A percentile compares a stretch with the other conserved stretches of the same genome.
Conservation (phyloP, 2,113 vertebrate species). For the Phyllopteryx taeniolatus region DNA sequence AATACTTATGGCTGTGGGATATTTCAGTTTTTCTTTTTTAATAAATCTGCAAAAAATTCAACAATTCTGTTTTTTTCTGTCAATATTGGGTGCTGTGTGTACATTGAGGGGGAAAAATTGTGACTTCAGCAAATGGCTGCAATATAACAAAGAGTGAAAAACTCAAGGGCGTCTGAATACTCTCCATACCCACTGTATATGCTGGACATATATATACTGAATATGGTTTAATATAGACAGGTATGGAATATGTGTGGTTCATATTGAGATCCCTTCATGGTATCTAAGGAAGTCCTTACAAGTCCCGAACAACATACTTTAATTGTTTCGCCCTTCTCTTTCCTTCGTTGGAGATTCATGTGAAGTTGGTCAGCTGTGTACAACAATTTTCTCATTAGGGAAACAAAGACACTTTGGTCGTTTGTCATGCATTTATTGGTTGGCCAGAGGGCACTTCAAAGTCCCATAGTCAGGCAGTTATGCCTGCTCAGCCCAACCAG, state of each 20-base stretch:
- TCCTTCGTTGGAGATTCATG: slow-evolving; percentile 51
- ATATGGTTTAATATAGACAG: slow-evolving; percentile 41
- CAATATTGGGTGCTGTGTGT: too few species aligned
- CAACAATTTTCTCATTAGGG: slow-evolving; percentile 68
- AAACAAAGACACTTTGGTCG: slow-evolving; percentile 52
- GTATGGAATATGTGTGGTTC: slow-evolving; percentile 22
- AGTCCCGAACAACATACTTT: slow-evolving; percentile 41
- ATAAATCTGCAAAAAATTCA: too few species aligned
- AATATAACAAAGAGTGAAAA: too few species aligned
- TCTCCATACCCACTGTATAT: too few species aligned
- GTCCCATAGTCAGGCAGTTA: slow-evolving; percentile 53
- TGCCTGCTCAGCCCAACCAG: slow-evolving; percentile 57
- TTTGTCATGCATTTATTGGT: slow-evolving; percentile 71
- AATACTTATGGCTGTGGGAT: too few species aligned
- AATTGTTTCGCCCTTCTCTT: slow-evolving; percentile 38
- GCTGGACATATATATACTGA: too few species aligned
- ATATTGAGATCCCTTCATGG: slow-evolving; percentile 38
- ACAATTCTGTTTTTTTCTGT: too few species aligned
- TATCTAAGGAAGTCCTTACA: slow-evolving; percentile 36
- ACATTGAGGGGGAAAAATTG: too few species aligned
- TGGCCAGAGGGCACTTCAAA: slow-evolving; percentile 59
- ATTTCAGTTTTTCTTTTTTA: too few species aligned
- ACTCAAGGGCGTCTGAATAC: too few species aligned
- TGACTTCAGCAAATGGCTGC: too few species aligned
- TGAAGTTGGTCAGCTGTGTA: slow-evolving; percentile 58